Conservation (phyloP, 30 jellyfish, hydroid and myxozoan species). For the Sanderia malayensis region DNA sequence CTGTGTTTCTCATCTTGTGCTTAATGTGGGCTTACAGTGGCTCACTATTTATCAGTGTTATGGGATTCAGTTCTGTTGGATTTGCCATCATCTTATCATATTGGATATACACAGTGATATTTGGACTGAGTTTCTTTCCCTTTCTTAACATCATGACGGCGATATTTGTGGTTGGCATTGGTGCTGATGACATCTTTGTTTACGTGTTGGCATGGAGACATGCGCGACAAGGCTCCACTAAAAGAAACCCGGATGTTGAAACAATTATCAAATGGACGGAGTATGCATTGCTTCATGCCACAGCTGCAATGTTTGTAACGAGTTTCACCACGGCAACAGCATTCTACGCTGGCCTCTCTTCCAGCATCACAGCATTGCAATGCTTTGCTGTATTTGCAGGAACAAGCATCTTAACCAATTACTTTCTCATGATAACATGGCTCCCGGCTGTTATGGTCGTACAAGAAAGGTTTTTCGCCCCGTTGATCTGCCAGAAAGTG, state of each 20-base stretch:
- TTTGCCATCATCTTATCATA: conserved; percentile 59
- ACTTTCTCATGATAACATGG: conserved; percentile 75
- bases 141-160: conserved; percentile 72
- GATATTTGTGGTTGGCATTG: conserved; percentile 74
- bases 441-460: conserved; percentile 66
- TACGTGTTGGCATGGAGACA: conserved; percentile 72
- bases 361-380: conserved; percentile 62
- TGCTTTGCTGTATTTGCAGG: conserved; percentile 85
- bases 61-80: conserved; percentile 59
- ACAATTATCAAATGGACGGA: conserved; percentile 58
- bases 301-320: conserved; percentile 86
- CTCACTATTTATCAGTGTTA: conserved; percentile 54
- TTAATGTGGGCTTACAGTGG: conserved; percentile 72
- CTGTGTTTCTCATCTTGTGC: conserved; percentile 39
- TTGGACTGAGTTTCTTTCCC: conserved; percentile 68
- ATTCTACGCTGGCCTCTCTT: conserved; percentile 70
- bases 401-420: conserved; percentile 68
- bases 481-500: conserved; percentile 14
- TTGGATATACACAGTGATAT: conserved; percentile 62
- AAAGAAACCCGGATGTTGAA: conserved; percentile 9
- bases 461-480: conserved; percentile 59
- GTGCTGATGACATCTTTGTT: conserved; percentile 84
- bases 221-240: conserved; percentile 43
- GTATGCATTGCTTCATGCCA: conserved; percentile 69
- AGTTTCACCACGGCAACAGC: conserved; percentile 90